Evolutionary conservation across 2,797 vertebrate species (phyloP), one percentile per base, ranked within the genome.

Genomic region (Amblyraja radiata): DNA sequence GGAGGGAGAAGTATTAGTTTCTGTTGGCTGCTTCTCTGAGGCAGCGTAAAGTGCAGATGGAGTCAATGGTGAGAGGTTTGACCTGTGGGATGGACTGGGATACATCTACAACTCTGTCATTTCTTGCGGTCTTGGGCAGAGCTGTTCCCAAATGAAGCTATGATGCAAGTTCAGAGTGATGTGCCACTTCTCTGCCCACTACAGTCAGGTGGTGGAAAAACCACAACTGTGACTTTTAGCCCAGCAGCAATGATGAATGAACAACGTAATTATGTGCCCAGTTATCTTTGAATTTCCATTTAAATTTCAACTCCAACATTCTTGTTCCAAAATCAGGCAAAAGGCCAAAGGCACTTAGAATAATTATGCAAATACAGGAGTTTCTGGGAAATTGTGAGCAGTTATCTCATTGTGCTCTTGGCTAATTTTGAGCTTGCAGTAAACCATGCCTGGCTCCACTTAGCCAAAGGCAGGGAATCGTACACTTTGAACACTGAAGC

Each of bases 371-470:
- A 88, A 36, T 68, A 63, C 46, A 16, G 16, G 14, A 18, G 84
- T 18, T 32, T 32, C n/a, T 36, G 21, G 61, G n/a, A 36, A 65
- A 88, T 32, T n/a, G 61, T 65, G 61, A 65, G 84, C 61, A 86
- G 58, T 65, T 28, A 32, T 28, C 83, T 65, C 28, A 36, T 68
- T 88, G 84, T 88, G 84, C 61, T 65, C 32, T 88, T 21, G n/a
- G 84, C 61, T 32, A 68, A 16, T 63, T 88, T 68, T 63, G 84
- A 68, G 63, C 4, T 21, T 36, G 84, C 63, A 21, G 13, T 36
- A 21, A 88, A 88, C 83, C 61, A 68, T 88, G 84, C n/a, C 84
- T 68, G 84, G n/a, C 84, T 88, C 84, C 61, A 88, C n/a, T 68
- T 68, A 88, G n/a, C 61, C 16, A 16, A 88, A n/a, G 32, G 61